A percentile compares a stretch with the other conserved stretches of the same genome.
Conservation (phyloP, 2,113 vertebrate species). For the Scalopus aquaticus region DNA sequence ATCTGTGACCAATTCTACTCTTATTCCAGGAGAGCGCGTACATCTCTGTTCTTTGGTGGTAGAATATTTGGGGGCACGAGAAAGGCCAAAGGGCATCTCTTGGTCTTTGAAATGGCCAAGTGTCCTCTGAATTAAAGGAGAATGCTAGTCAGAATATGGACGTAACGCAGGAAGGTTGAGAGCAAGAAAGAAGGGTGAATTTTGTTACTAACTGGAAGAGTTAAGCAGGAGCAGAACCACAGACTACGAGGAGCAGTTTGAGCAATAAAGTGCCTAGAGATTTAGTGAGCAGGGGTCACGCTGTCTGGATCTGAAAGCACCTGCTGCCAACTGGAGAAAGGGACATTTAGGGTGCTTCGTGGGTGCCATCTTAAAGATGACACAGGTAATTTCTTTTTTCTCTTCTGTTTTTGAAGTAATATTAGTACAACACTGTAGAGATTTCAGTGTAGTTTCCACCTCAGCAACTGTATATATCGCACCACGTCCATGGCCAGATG, state of each 20-base stretch:
- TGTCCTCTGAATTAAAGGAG: conserved; percentile 16
- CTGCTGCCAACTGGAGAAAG: background rate
- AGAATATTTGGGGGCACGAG: background rate
- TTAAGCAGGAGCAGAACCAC: background rate
- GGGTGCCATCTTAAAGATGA: background rate
- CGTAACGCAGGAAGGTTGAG: conserved; percentile 16
- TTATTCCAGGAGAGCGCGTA: background rate
- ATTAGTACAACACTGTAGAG: too few species aligned
- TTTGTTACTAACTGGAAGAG: conserved; percentile 19
- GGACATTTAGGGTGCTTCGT: background rate
- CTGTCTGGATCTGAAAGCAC: background rate
- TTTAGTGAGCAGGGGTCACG: background rate
- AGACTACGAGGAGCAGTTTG: background rate
- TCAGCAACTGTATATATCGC: too few species aligned
- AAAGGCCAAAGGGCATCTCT: conserved; percentile 42
- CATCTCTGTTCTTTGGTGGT: conserved; percentile 4
- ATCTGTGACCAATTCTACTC: conserved; percentile 26
- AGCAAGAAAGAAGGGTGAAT: background rate
- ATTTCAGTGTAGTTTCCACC: too few species aligned
- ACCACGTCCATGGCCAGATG: too few species aligned
- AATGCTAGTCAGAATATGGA: conserved; percentile 14
- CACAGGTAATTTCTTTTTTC: background rate
- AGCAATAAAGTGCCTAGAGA: background rate
- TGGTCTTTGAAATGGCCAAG: conserved; percentile 42
- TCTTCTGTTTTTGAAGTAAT: too few species aligned